phyloP scores from a whole-genome alignment of 92 coral and sea anemone species.

The Zoanthus sansibaricus region DNA sequence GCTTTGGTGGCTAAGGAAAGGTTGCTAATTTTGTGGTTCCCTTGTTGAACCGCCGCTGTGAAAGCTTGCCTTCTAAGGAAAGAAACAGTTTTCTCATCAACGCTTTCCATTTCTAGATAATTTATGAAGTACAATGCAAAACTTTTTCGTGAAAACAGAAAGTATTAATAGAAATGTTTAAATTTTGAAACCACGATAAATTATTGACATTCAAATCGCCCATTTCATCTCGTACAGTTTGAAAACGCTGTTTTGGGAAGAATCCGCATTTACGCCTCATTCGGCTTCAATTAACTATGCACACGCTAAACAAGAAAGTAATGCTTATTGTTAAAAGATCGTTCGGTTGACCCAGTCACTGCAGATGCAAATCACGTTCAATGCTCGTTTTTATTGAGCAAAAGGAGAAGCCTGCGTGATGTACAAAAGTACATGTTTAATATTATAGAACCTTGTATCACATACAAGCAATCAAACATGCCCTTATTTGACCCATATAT shows the following conservation, averaged over 20 bases:
- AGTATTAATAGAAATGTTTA: background rate
- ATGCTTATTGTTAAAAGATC: background rate
- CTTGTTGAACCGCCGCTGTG: background rate
- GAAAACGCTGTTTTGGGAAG: background rate
- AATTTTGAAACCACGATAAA: background rate
- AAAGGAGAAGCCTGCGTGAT: background rate
- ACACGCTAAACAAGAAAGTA: background rate
- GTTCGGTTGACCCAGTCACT: background rate
- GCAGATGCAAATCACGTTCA: background rate
- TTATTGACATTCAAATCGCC: background rate
- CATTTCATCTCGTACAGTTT: background rate
- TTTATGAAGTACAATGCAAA: background rate
- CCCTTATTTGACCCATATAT: constrained; percentile 23
- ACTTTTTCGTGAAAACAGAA: background rate
- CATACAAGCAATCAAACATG: constrained; percentile 10
- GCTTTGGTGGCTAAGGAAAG: background rate
- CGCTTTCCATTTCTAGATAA: background rate
- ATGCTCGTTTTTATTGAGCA: background rate
- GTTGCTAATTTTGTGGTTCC: background rate
- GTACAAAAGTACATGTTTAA: background rate
- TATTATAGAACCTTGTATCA: background rate
- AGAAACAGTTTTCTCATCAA: background rate
- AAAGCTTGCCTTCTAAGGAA: background rate
- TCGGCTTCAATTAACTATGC: background rate
- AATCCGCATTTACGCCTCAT: background rate